A percentile compares a stretch with the other conserved stretches of the same genome.
Conservation (phyloP, 2,888 invertebrate genomes). For the Incurvaria masculella region DNA sequence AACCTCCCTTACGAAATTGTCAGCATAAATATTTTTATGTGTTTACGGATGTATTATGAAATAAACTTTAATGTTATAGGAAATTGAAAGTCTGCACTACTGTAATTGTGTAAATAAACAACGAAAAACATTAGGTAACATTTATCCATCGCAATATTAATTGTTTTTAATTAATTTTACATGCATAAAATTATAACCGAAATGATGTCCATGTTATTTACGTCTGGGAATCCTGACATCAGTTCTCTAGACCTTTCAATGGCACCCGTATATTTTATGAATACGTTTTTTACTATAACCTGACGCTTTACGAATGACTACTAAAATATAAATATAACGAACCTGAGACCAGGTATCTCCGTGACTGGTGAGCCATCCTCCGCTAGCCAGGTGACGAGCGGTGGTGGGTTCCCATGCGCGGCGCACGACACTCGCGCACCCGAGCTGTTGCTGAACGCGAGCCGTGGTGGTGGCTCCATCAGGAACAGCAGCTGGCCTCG, state of each 20-base stretch:
- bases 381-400: constrained; percentile 71
- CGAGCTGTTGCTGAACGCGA: constrained; percentile 74
- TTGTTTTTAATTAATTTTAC: background rate
- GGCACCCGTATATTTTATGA: no score
- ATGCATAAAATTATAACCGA: no score
- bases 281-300: background rate
- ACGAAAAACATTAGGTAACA: no score
- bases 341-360: constrained; percentile 73
- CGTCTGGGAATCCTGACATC: no score
- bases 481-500: constrained; percentile 55
- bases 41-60: no score
- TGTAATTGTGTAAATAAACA: no score
- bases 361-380: constrained; percentile 69
- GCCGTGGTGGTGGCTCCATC: constrained; percentile 73
- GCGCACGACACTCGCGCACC: constrained; percentile 75
- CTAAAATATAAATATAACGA: constrained; percentile 18
- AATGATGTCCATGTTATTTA: no score
- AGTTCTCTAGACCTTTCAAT: no score
- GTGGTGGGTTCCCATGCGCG: constrained; percentile 71
- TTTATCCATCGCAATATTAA: background rate
- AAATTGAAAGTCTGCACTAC: no score
- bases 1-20: no score
- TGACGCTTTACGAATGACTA: background rate
- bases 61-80: no score
- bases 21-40: no score